A percentile compares a stretch with the other conserved stretches of the same genome.
phyloP scores from a whole-genome alignment of 2,113 vertebrate species.

The Cheilinus undulatus region DNA sequence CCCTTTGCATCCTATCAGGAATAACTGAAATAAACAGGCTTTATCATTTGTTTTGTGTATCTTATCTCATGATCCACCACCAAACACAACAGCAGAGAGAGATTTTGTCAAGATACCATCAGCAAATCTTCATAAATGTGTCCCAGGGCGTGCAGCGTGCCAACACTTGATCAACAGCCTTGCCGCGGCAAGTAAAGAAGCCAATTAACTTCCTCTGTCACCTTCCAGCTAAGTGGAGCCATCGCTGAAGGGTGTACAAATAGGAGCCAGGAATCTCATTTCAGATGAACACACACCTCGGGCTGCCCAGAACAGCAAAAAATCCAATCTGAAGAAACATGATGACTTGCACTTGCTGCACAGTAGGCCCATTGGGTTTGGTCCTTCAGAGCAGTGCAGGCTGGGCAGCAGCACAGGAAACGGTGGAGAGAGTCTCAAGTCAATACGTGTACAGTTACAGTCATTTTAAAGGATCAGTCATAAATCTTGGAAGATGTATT shows the following conservation, averaged over 20 bases:
- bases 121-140: constrained; percentile 50
- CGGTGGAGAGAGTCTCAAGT: not conserved
- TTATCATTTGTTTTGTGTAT: constrained; percentile 16
- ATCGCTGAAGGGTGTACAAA: constrained; percentile 57
- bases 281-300: constrained; percentile 55
- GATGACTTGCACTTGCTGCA: constrained; percentile 69
- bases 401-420: too few relatives aligned
- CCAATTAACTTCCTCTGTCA: constrained; percentile 72
- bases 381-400: constrained; percentile 3
- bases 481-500: not conserved
- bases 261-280: constrained; percentile 67
- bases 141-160: constrained; percentile 44
- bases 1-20: constrained; percentile 6
- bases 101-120: constrained; percentile 45
- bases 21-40: constrained; percentile 30
- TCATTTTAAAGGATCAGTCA: not conserved
- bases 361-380: not conserved
- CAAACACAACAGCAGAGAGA: constrained; percentile 25
- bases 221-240: constrained; percentile 68
- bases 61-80: constrained; percentile 46
- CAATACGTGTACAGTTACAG: not conserved
- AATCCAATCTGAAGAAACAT: constrained; percentile 64
- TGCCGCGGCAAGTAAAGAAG: constrained; percentile 46
- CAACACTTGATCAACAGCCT: constrained; percentile 64
- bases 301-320: constrained; percentile 36